Base-by-base conservation (phyloP, 2,797 vertebrate species). In the Borostomias antarcticus region DNA sequence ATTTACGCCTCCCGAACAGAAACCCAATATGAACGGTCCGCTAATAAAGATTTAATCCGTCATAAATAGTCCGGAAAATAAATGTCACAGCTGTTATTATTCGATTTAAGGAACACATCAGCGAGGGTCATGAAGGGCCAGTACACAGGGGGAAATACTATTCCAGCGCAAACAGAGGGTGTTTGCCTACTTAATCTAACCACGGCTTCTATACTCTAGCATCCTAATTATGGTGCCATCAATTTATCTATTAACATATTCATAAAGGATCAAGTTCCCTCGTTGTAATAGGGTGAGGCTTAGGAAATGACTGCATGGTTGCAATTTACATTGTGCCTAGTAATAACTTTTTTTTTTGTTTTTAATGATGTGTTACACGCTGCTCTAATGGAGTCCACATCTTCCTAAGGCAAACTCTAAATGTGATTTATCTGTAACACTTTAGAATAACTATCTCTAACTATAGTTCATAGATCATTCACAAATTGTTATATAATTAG, bases 11-110 rank as follows among this genome's bases (percentile, higher is more conserved):
- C 45, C 25, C 70, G 66, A 64, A 9, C 66, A 79, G 72, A 51
- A 82, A 78, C 77, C 57, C 73, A 74, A 76, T 79, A 69, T 69
- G 62, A 57, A 52, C 28, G 47, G 35, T 53, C 26, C 26, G 48
- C 68, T 70, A 73, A 81, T 82, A 72, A 78, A 75, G 72, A 63
- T 77, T 81, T 75, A 70, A 72, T 51, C 56, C 9, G 57, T 69
- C 61, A 32, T 78, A 78, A 80, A 67, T 70, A 65, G 40, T 68
- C 21, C 7, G 53, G 64, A 58, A 68, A 68, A 80, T 75, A 66
- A 75, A 74, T 61, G 52, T 58, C 64, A 67, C 17, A 29, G 33
- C 43, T 43, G 64, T 75, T 79, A 56, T 78, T 71, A 66, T 62
- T 72, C 54, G 51, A 69, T 78, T 77, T 74, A 64, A 85, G 69